phyloP scores from a whole-genome alignment of 2,113 vertebrate species.

The Okapia johnstoni region DNA sequence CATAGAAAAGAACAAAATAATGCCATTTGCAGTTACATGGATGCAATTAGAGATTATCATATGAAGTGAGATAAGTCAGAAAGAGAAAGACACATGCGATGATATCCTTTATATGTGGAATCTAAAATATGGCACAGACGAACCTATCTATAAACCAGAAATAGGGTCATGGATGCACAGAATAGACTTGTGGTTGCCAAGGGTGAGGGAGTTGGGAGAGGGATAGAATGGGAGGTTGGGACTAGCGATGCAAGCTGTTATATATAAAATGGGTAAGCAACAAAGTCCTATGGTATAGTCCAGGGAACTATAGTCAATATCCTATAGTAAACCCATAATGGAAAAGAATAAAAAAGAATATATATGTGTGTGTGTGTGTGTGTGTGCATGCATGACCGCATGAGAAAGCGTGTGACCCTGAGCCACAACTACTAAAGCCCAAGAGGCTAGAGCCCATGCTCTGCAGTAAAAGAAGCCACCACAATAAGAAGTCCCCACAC shows the following conservation, averaged over 20 bases:
- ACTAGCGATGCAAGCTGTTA: neutral
- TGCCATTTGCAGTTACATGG: neutral
- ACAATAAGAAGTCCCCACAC: neutral
- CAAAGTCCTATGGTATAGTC: neutral
- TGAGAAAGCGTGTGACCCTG: neutral
- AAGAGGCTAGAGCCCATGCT: neutral
- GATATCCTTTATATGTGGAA: neutral
- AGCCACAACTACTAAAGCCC: neutral
- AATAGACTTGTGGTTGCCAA: neutral
- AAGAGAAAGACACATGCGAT: neutral
- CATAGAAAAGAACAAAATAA: neutral
- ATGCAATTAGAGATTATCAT: neutral
- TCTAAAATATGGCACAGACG: neutral
- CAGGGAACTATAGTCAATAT: neutral
- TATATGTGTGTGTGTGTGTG: neutral
- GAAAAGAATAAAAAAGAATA: neutral
- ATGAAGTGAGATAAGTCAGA: neutral
- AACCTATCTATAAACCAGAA: neutral
- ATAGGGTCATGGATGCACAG: neutral
- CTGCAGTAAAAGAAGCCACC: neutral
- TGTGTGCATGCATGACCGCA: no score
- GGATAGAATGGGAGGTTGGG: neutral
- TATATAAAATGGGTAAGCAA: neutral
- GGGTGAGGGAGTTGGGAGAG: neutral
- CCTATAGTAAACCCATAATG: neutral